phyloP scores from a whole-genome alignment of 2,797 vertebrate species.

The Tarsius wallacei region DNA sequence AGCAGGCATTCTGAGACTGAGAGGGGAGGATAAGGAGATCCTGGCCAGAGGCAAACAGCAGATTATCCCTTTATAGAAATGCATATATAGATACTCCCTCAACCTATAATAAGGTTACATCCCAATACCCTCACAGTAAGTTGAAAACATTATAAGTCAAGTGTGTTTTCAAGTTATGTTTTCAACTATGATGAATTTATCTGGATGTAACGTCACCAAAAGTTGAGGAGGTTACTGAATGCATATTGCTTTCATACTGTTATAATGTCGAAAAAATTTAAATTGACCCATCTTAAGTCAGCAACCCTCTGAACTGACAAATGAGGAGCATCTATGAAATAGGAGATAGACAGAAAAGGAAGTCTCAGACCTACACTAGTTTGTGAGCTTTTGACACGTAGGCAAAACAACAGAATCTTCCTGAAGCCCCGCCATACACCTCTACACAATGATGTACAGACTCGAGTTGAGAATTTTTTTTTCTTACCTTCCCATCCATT shows the following conservation, averaged over 20 bases:
- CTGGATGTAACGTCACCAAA: background rate
- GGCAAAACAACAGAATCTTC: conserved; percentile 39
- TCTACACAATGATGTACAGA: background rate
- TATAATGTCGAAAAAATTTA: background rate
- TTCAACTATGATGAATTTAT: background rate
- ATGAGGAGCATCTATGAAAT: background rate
- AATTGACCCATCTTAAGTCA: background rate
- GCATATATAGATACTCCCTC: background rate
- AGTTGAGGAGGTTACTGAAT: background rate
- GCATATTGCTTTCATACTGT: background rate
- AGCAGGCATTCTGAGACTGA: background rate
- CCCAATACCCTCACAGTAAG: background rate
- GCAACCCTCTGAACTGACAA: background rate
- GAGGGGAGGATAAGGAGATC: too few species aligned
- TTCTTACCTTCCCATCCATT: background rate
- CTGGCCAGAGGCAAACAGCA: background rate
- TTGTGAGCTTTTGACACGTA: background rate
- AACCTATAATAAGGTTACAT: background rate
- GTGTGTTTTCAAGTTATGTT: background rate
- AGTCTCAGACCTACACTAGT: background rate
- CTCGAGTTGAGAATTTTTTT: background rate
- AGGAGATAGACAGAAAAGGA: background rate
- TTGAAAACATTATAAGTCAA: background rate
- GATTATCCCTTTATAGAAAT: background rate
- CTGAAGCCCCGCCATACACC: background rate